These are phyloP conservation scores for Parauchenoglanis ngamensis DNA, from an alignment of 2,797 vertebrate species.

Conservation along the genomic window DNA sequence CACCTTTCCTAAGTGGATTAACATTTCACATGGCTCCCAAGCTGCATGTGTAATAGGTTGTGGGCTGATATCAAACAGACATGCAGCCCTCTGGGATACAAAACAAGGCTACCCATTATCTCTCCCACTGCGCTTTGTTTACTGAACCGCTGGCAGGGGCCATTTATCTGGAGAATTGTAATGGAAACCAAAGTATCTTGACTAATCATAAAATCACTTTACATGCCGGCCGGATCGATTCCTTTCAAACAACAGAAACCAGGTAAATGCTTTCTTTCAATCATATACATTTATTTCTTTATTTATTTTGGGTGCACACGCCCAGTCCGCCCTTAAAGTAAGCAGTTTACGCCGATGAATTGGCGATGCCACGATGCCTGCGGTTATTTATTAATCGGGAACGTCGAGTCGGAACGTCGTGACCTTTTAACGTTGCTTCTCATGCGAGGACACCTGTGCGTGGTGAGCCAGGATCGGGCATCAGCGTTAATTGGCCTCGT, in stretches of 20 bases:
- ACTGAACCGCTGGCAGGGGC: slow-evolving; percentile 41
- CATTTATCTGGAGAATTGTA: slow-evolving; percentile 60
- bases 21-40: slow-evolving; percentile 54
- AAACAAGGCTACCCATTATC: slow-evolving; percentile 61
- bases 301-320: not conserved
- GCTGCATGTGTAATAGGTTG: slow-evolving; percentile 60
- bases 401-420: slow-evolving; percentile 48
- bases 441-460: slow-evolving; percentile 16
- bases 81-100: slow-evolving; percentile 51
- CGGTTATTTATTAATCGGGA: slow-evolving; percentile 58
- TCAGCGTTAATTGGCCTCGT: slow-evolving; percentile 36
- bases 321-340: slow-evolving; percentile 17
- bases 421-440: slow-evolving; percentile 53
- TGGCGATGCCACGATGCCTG: slow-evolving; percentile 25
- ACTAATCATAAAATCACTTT: slow-evolving; percentile 61
- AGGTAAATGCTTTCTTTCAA: slow-evolving; percentile 38
- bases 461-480: slow-evolving; percentile 20
- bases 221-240: slow-evolving; percentile 49
- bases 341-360: slow-evolving; percentile 36
- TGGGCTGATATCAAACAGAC: slow-evolving; percentile 60
- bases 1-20: slow-evolving; percentile 63
- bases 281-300: not conserved
- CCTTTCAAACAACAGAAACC: slow-evolving; percentile 35
- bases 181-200: slow-evolving; percentile 59
- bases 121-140: slow-evolving; percentile 56